Conservation (phyloP, 1,140 invertebrate genomes). For the Drosophila rufa region DNA sequence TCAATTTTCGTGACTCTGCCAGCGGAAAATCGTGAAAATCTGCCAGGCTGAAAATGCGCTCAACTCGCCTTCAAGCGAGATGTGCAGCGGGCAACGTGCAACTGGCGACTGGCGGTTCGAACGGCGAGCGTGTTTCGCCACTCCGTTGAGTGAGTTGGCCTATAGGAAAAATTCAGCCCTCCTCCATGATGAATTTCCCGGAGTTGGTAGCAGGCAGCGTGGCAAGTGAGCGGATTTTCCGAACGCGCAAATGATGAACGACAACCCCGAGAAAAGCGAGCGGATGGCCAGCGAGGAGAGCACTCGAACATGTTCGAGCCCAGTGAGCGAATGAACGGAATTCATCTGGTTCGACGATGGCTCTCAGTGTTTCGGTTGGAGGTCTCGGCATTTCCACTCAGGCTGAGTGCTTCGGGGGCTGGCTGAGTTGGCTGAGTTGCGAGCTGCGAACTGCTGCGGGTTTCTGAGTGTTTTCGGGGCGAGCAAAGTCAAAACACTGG, state of each 20-base stretch:
- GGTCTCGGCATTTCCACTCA: slow-evolving; percentile 19
- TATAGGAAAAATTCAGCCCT: slow-evolving; percentile 81
- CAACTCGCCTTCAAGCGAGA: not conserved
- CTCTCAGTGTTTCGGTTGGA: slow-evolving; percentile 72
- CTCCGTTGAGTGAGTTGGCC: slow-evolving; percentile 58
- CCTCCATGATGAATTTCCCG: slow-evolving; percentile 83
- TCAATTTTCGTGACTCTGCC: not conserved
- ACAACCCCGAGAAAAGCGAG: slow-evolving; percentile 23
- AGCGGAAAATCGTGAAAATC: slow-evolving; percentile 6
- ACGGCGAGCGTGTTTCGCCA: slow-evolving; percentile 22
- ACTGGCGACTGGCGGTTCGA: slow-evolving; percentile 48
- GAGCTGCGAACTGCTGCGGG: not conserved
- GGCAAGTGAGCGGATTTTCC: slow-evolving; percentile 59
- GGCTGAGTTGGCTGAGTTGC: not conserved
- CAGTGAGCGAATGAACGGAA: slow-evolving; percentile 36
- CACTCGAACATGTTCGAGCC: slow-evolving; percentile 39
- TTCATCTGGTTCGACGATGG: slow-evolving; percentile 50
- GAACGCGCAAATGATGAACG: slow-evolving; percentile 64
- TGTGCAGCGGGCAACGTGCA: slow-evolving; percentile 46
- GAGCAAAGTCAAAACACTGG: slow-evolving; percentile 82
- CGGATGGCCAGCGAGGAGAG: slow-evolving; percentile 9
- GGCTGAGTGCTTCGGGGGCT: not conserved
- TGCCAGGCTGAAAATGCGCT: not conserved
- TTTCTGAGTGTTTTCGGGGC: slow-evolving; percentile 23
- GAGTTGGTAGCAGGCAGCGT: not conserved